phyloP scores from a whole-genome alignment of 2,797 vertebrate species.

The Gallirallus australis region DNA sequence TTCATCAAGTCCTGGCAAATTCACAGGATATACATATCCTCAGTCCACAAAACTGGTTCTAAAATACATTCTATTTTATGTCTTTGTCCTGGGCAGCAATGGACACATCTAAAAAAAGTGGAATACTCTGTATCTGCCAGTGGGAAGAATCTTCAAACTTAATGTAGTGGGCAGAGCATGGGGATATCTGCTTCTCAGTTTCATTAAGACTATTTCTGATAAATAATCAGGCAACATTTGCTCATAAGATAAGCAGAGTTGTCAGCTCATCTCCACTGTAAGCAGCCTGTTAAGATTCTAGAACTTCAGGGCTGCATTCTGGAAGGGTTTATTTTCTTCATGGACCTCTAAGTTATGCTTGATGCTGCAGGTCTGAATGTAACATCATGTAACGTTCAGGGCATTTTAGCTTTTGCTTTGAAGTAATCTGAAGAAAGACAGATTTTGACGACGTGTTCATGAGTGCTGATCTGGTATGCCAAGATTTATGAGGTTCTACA shows the following conservation, averaged over 20 bases:
- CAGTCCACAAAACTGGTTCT: neutral
- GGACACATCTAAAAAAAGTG: neutral
- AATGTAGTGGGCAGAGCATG: accelerated
- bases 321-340: neutral
- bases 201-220: neutral
- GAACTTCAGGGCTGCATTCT: neutral
- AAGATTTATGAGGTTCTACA: neutral
- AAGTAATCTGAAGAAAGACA: neutral
- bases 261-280: neutral
- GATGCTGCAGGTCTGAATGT: neutral
- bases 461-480: neutral
- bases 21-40: neutral
- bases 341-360: neutral
- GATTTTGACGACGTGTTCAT: neutral
- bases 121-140: neutral
- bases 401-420: neutral
- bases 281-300: neutral
- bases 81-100: neutral
- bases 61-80: neutral
- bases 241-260: neutral
- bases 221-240: neutral
- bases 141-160: neutral
- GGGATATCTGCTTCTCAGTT: neutral
- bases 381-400: neutral
- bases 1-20: neutral